phyloP scores from a whole-genome alignment of 2,797 vertebrate genomes.

The Zenarchopterus dispar region DNA sequence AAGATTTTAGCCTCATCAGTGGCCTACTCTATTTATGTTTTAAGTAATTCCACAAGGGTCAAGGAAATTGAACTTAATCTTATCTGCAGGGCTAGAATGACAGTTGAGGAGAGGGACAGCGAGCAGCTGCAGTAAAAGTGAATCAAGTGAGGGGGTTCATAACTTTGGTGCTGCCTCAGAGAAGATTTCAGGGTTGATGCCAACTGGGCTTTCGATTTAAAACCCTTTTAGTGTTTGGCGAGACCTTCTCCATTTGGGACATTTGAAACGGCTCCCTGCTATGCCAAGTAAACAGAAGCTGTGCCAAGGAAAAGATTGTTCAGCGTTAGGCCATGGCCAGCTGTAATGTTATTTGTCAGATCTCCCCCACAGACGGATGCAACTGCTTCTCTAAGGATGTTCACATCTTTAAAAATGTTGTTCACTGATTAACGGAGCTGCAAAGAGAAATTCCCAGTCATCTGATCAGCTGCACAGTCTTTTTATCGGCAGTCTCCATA shows the following conservation, averaged over 20 bases:
- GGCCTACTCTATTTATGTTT: no score
- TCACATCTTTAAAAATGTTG: no score
- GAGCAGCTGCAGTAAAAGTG: conserved; percentile 15
- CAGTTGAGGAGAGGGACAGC: background rate
- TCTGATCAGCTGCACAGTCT: no score
- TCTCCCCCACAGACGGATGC: conserved; percentile 16
- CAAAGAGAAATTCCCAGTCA: no score
- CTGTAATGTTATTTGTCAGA: conserved; percentile 34
- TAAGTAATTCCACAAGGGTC: background rate
- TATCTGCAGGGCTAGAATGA: conserved; percentile 14
- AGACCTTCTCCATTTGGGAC: conserved; percentile 44
- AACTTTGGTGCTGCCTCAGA: conserved; percentile 20
- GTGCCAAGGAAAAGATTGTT: conserved; percentile 38
- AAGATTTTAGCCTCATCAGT: no score
- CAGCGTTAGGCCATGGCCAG: conserved; percentile 20
- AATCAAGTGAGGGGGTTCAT: conserved; percentile 23
- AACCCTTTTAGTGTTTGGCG: conserved; percentile 50
- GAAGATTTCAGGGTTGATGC: conserved; percentile 26
- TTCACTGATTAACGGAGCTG: no score
- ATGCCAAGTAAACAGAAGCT: conserved; percentile 33
- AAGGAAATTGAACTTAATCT: conserved; percentile 51
- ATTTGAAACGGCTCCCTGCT: conserved; percentile 42
- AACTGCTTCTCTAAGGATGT: background rate
- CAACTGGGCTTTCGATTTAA: conserved; percentile 25
- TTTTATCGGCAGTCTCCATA: no score